Conservation (phyloP, 2,797 vertebrate genomes). For the Tragopan temminckii region DNA sequence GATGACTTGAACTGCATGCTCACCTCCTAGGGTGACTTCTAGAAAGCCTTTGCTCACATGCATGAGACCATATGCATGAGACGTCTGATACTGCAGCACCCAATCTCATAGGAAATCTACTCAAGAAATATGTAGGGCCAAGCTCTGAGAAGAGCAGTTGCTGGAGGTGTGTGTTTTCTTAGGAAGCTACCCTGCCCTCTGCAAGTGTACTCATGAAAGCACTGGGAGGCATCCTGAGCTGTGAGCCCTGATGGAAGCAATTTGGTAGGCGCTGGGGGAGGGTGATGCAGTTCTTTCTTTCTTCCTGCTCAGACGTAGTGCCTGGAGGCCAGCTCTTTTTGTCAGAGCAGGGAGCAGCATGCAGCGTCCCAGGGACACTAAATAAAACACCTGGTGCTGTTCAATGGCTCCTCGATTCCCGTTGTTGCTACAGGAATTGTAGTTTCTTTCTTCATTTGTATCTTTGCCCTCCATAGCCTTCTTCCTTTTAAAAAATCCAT, state of each 20-base stretch:
- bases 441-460: slow-evolving; percentile 56
- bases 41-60: neutral
- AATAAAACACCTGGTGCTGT: slow-evolving; percentile 19
- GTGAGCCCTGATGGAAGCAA: neutral
- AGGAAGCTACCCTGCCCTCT: neutral
- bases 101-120: neutral
- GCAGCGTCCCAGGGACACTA: neutral
- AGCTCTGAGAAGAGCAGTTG: neutral
- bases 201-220: neutral
- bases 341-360: neutral
- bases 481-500: slow-evolving; percentile 69
- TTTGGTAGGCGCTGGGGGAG: neutral
- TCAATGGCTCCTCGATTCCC: slow-evolving; percentile 11
- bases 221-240: neutral
- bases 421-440: neutral
- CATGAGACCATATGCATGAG: neutral
- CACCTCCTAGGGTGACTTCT: neutral
- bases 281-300: neutral
- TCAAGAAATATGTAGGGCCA: neutral
- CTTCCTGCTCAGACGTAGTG: neutral
- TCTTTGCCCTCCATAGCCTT: slow-evolving; percentile 52
- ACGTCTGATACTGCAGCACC: neutral
- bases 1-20: neutral
- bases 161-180: neutral
- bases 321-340: neutral